Conservation (phyloP, 2,797 vertebrate genomes). For the Kryptolebias ocellatus region DNA sequence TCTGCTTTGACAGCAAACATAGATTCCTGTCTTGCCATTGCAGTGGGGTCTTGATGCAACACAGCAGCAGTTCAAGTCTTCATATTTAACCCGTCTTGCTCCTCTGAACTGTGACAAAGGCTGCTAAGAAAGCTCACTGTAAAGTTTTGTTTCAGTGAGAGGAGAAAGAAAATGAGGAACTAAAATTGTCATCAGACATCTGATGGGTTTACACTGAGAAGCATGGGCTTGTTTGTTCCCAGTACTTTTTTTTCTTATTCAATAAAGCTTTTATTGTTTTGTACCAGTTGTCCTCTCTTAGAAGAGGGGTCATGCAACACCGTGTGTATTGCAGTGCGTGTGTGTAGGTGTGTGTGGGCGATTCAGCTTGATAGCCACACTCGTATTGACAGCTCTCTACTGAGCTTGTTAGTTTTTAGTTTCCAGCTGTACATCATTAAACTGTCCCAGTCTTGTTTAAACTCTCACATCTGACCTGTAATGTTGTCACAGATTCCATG, state of each 20-base stretch:
- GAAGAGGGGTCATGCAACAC: conserved; percentile 14
- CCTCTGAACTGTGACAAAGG: conserved; percentile 31
- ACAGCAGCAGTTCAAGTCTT: conserved; percentile 14
- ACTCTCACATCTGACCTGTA: conserved; percentile 13
- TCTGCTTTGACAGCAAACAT: conserved; percentile 41
- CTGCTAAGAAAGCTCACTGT: conserved; percentile 35
- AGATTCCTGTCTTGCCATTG: conserved; percentile 22
- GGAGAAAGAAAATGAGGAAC: background rate
- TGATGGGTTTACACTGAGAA: background rate
- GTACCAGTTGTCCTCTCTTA: conserved; percentile 7
- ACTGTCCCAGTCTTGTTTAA: conserved; percentile 16
- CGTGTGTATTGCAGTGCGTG: background rate
- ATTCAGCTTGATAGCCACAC: conserved; percentile 11
- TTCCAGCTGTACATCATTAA: conserved; percentile 15
- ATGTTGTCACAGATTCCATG: background rate
- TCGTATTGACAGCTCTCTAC: conserved; percentile 15
- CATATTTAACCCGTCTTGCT: conserved; percentile 36
- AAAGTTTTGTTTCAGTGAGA: conserved; percentile 27
- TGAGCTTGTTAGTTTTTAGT: conserved; percentile 1
- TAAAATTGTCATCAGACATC: conserved; percentile 6
- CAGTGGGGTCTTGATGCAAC: conserved; percentile 51
- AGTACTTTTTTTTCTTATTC: background rate
- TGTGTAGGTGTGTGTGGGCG: conserved; percentile 29
- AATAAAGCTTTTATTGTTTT: conserved; percentile 16
- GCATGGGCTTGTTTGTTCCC: conserved; percentile 16